phyloP scores from a whole-genome alignment of 2,888 invertebrate species.

The Shargacucullia verbasci region DNA sequence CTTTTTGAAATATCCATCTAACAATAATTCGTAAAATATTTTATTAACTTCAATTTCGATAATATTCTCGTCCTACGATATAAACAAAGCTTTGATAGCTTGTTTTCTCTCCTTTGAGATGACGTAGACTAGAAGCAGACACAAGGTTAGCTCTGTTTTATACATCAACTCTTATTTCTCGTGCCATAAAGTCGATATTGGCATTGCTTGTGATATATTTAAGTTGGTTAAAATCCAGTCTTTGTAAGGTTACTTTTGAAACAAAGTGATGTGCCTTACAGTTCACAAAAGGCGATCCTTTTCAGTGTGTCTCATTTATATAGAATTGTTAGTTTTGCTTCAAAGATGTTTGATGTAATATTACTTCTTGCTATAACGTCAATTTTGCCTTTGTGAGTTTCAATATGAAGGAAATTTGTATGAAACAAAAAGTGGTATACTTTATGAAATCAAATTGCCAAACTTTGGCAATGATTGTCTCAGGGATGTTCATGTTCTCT shows the following conservation, averaged over 20 bases:
- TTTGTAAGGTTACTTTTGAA: conserved; percentile 60
- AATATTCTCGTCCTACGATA: conserved; percentile 11
- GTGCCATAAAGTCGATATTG: conserved; percentile 5
- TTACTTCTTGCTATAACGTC: conserved; percentile 6
- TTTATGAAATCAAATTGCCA: too few species aligned
- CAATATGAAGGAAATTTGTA: not conserved
- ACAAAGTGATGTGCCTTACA: conserved; percentile 67
- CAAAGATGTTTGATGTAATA: conserved; percentile 23
- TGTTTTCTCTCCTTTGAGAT: conserved; percentile 35
- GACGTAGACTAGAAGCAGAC: conserved; percentile 14
- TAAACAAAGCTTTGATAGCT: conserved; percentile 25
- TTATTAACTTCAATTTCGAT: conserved; percentile 6
- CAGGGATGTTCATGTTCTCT: too few species aligned
- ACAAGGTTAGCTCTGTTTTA: conserved; percentile 1
- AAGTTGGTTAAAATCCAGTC: conserved; percentile 17
- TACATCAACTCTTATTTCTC: conserved; percentile 8
- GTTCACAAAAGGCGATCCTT: conserved; percentile 60
- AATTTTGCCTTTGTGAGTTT: conserved; percentile 1
- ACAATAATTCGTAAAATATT: too few species aligned
- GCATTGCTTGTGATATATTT: not conserved
- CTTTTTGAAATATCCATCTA: too few species aligned
- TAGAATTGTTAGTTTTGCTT: conserved; percentile 35
- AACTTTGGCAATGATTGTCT: too few species aligned
- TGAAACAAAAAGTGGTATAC: too few species aligned
- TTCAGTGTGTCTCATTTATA: conserved; percentile 62